Conservation (phyloP, 2,888 invertebrate genomes). For the Ischnus inquisitorius region DNA sequence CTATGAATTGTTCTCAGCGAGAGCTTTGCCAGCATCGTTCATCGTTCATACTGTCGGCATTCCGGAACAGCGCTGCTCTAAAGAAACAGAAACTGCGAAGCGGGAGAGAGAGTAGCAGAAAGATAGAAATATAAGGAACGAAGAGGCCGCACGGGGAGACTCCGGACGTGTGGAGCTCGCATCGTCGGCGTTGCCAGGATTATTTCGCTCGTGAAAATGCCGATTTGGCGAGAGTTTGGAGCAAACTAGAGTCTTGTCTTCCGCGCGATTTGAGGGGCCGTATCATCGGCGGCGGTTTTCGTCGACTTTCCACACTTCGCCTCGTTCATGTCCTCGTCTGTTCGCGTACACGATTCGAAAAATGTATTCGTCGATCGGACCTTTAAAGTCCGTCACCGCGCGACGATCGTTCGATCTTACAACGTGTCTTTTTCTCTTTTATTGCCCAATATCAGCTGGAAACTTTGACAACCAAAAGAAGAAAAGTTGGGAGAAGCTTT, state of each 20-base stretch:
- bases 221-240: slow-evolving; percentile 70
- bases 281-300: slow-evolving; percentile 65
- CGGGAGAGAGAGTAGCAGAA: not conserved
- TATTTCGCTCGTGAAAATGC: slow-evolving; percentile 70
- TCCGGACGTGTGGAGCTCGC: slow-evolving; percentile 3
- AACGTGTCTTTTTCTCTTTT: not conserved
- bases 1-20: slow-evolving; percentile 42
- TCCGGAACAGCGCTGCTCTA: slow-evolving; percentile 42
- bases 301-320: slow-evolving; percentile 56
- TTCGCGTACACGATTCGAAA: not conserved
- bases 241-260: slow-evolving; percentile 70
- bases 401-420: not conserved
- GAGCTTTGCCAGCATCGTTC: slow-evolving; percentile 38
- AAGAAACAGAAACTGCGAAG: slow-evolving; percentile 35
- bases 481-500: not conserved
- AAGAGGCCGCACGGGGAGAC: not conserved
- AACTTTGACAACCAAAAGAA: not conserved
- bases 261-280: slow-evolving; percentile 70
- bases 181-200: slow-evolving; percentile 67
- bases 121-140: slow-evolving; percentile 20
- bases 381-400: not conserved
- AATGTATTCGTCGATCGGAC: not conserved
- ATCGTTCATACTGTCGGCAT: slow-evolving; percentile 50
- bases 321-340: slow-evolving; percentile 31
- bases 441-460: not conserved